These are phyloP conservation scores for Cynodonichthys magdalenae DNA, from an alignment of 2,797 vertebrate genomes.

Conservation along the genomic window DNA sequence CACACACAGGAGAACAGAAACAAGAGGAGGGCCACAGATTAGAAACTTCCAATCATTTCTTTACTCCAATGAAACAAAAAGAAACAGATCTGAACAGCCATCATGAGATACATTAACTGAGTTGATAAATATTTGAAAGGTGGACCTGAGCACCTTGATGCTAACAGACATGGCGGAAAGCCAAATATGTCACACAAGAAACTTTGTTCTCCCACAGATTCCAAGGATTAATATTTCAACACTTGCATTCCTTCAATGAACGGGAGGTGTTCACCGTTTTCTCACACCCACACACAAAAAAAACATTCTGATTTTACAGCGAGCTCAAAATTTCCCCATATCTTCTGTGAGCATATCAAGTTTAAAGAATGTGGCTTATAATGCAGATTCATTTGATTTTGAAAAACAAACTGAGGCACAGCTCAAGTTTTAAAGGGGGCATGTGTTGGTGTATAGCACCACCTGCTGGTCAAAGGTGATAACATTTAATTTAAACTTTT, in stretches of 20 bases:
- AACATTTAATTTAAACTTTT: not conserved
- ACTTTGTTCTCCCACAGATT: conserved; percentile 56
- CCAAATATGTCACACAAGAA: conserved; percentile 53
- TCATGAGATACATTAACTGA: no score
- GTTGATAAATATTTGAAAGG: not conserved
- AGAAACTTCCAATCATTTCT: conserved; percentile 32
- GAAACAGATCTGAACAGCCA: no score
- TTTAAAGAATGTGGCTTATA: not conserved
- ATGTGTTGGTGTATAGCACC: conserved; percentile 34
- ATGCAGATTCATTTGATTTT: not conserved
- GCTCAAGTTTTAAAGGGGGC: not conserved
- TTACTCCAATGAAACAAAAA: conserved; percentile 3
- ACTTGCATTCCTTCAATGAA: conserved; percentile 62
- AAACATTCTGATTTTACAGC: not conserved
- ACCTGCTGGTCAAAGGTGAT: conserved; percentile 46
- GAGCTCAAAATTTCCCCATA: rapidly evolving
- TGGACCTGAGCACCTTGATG: not conserved
- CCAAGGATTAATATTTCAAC: conserved; percentile 71
- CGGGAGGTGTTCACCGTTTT: conserved; percentile 19
- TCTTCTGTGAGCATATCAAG: not conserved
- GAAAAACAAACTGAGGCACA: not conserved
- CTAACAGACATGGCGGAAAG: conserved; percentile 16
- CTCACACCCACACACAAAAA: not conserved
- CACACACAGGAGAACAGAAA: conserved; percentile 66
- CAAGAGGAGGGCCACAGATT: conserved; percentile 48